phyloP scores from a whole-genome alignment of 2,113 vertebrate genomes.

The Saguinus midas region DNA sequence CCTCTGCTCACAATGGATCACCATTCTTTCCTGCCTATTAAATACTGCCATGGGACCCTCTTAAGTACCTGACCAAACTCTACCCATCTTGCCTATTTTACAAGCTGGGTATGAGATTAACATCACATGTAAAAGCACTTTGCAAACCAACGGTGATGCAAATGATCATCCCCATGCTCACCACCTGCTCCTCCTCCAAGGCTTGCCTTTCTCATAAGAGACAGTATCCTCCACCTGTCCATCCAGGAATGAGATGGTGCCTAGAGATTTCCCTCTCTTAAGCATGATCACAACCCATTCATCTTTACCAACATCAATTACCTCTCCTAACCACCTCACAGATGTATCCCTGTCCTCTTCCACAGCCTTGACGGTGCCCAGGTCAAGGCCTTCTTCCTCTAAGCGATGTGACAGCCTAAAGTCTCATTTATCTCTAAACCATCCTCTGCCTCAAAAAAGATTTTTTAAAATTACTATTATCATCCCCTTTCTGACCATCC shows the following conservation, averaged over 20 bases:
- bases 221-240: not conserved
- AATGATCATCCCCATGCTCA: not conserved
- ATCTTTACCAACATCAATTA: not conserved
- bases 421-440: not conserved
- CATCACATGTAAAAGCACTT: too few species aligned
- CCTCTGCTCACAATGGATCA: not conserved
- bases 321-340: not conserved
- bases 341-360: rapidly evolving
- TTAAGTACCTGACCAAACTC: not conserved
- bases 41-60: not conserved
- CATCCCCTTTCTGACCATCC: not conserved
- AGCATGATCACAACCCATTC: not conserved
- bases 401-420: not conserved
- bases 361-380: too few species aligned
- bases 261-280: not conserved
- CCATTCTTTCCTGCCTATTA: not conserved
- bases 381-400: not conserved
- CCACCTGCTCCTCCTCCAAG: not conserved
- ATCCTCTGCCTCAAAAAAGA: not conserved
- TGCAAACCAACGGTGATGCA: too few species aligned
- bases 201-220: not conserved
- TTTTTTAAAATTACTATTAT: not conserved
- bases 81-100: too few species aligned
- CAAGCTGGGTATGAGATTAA: too few species aligned
- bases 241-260: not conserved